Evolutionary conservation across 2,888 invertebrate species (phyloP).

Genomic region (Phaonia tiefii): DNA sequence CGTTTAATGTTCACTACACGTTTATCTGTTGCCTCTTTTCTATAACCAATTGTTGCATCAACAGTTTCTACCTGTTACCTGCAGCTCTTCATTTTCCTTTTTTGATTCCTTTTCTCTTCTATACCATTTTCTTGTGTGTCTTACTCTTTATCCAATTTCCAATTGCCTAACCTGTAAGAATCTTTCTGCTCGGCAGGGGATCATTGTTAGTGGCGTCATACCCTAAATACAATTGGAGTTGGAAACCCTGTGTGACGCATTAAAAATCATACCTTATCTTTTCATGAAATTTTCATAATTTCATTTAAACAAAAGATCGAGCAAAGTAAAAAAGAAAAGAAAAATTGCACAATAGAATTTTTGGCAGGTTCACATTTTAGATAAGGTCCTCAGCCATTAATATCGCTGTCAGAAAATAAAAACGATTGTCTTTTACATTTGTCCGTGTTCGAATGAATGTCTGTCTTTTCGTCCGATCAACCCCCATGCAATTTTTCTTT

Average conservation of each 20-base stretch:
- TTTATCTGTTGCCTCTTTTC: slow-evolving; percentile 36
- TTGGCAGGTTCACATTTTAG: slow-evolving; percentile 45
- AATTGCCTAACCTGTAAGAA: slow-evolving; percentile 63
- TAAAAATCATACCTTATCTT: slow-evolving; percentile 37
- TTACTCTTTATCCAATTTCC: slow-evolving; percentile 2
- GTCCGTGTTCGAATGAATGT: background rate
- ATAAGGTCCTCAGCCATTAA: slow-evolving; percentile 44
- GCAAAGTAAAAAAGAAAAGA: background rate
- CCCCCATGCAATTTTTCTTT: slow-evolving; percentile 39
- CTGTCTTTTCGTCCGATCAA: too few relatives aligned
- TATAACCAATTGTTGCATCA: slow-evolving; percentile 51
- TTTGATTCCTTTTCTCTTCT: too few relatives aligned
- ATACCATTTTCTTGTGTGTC: background rate
- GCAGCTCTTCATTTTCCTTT: background rate
- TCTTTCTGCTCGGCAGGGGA: slow-evolving; percentile 46
- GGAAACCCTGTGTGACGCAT: too few relatives aligned
- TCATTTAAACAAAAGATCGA: slow-evolving; percentile 19
- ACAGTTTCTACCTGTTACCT: slow-evolving; percentile 50
- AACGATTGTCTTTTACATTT: background rate
- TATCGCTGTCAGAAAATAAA: slow-evolving; percentile 56
- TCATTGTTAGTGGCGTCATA: slow-evolving; percentile 64
- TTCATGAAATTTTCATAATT: background rate
- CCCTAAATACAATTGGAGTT: too few relatives aligned
- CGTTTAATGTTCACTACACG: slow-evolving; percentile 26
- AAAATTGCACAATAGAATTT: slow-evolving; percentile 62